A percentile compares a stretch with the other conserved stretches of the same genome.
phyloP scores from a whole-genome alignment of 2,888 invertebrate species.

The Lordiphosa fenestrarum region DNA sequence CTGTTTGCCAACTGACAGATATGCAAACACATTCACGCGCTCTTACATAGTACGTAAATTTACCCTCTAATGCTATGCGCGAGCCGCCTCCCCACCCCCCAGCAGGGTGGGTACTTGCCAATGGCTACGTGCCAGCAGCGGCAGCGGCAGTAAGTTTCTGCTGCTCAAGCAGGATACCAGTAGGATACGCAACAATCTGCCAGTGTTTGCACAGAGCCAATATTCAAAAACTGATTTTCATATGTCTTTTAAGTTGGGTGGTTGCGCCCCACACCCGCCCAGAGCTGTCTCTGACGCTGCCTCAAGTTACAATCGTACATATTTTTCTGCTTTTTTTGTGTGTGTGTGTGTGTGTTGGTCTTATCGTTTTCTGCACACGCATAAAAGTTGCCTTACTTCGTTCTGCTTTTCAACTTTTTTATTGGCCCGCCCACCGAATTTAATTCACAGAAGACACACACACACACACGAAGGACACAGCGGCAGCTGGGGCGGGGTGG shows the following conservation, averaged over 20 bases:
- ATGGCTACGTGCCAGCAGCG: slow-evolving; percentile 43
- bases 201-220: slow-evolving; percentile 60
- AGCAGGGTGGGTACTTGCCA: not conserved
- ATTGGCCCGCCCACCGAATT: slow-evolving; percentile 51
- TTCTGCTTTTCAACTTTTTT: slow-evolving; percentile 48
- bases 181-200: slow-evolving; percentile 28
- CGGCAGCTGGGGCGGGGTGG: no score
- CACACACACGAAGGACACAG: slow-evolving; percentile 10
- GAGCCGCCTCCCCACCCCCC: not conserved
- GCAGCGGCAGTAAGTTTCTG: slow-evolving; percentile 18
- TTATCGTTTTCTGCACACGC: slow-evolving; percentile 68
- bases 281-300: slow-evolving; percentile 12
- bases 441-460: slow-evolving; percentile 46
- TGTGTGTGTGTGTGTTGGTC: slow-evolving; percentile 22
- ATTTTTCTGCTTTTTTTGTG: not conserved
- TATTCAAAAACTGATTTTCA: slow-evolving; percentile 72
- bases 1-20: slow-evolving; percentile 37
- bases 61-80: slow-evolving; percentile 38
- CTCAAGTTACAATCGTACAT: slow-evolving; percentile 12
- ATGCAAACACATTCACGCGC: slow-evolving; percentile 24
- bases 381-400: slow-evolving; percentile 60
- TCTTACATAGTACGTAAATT: slow-evolving; percentile 18
- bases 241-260: slow-evolving; percentile 65
- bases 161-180: slow-evolving; percentile 34
- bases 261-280: not conserved